Base-by-base conservation (phyloP, 2,888 invertebrate species). In the Adineta ricciae region DNA sequence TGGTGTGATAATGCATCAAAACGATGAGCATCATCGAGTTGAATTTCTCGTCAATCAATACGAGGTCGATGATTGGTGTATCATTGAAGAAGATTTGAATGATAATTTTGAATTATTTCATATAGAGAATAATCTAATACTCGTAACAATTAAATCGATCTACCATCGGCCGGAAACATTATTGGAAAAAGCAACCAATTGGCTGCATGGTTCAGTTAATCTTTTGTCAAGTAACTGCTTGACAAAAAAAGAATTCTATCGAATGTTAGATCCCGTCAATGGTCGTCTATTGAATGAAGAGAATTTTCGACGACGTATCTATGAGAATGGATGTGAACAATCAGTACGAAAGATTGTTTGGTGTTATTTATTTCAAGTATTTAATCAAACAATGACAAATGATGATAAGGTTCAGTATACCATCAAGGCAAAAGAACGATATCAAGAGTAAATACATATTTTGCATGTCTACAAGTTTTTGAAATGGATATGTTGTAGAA, bases 301-400 rank as follows among this genome's bases (percentile, higher is more conserved):
- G 1, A 24, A 78, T n/a, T 82, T 86, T 14, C 56, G 86, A 78
- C 56, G 83, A 36, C 41, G 56, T 16, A 84, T 86, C 82, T 86
- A 78, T 84, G 83, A 86, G 8, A 73, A 19, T 24, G 97, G 97
- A 24, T 94, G 97, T 87, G 96, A 97, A 89, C 95, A 96, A 0
- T 94, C 95, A 88, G 91, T 97, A 84, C 92, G 94, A 92, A 93
- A 91, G 64, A 90, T 97, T 0, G 96, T 96, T 0, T 98, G 97
- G 97, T 96, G 97, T 89, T 96, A 97, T 90, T 93, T 98, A 87
- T 92, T 98, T 27, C 97, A 97, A 90, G 95, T 97, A 21, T 97
- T 96, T 91, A 38, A 24, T 46, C 64, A 86, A 49, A 78, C 41
- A 11, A 93, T 96, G 93, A 95, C 95, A 41, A 78, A 78, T 78